Conservation (phyloP, 2,888 invertebrate species). For the Cheilosia pagana region DNA sequence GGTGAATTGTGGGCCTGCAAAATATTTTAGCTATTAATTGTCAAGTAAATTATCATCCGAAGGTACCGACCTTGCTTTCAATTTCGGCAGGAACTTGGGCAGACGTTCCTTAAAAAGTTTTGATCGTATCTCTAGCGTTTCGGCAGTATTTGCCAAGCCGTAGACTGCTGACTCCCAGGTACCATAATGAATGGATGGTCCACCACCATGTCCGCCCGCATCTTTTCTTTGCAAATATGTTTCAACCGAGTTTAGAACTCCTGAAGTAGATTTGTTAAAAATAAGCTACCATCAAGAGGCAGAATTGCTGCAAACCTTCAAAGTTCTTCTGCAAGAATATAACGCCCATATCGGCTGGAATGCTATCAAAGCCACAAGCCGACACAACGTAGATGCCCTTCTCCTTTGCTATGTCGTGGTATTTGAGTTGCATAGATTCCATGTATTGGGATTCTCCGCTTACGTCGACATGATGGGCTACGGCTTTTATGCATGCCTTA, state of each 20-base stretch:
- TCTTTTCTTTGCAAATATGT: slow-evolving; percentile 86
- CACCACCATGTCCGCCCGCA: slow-evolving; percentile 79
- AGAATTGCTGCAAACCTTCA: slow-evolving; percentile 84
- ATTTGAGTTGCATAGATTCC: slow-evolving; percentile 92
- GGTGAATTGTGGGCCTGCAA: slow-evolving; percentile 85
- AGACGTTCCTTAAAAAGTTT: slow-evolving; percentile 87
- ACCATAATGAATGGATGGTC: slow-evolving; percentile 89
- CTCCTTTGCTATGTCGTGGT: slow-evolving; percentile 89
- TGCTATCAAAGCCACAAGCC: slow-evolving; percentile 96
- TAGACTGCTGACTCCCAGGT: slow-evolving; percentile 96
- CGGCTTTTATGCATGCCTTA: slow-evolving; percentile 91
- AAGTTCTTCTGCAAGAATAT: slow-evolving; percentile 91
- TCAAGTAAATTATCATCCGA: too few relatives aligned
- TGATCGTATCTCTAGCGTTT: slow-evolving; percentile 87
- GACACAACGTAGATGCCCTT: slow-evolving; percentile 94
- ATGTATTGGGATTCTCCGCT: slow-evolving; percentile 96
- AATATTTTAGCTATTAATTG: too few relatives aligned
- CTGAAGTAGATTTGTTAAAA: slow-evolving; percentile 68
- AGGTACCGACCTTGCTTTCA: slow-evolving; percentile 83
- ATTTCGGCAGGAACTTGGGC: slow-evolving; percentile 86
- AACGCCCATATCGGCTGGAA: slow-evolving; percentile 94
- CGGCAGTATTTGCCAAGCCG: slow-evolving; percentile 87
- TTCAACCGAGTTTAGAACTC: slow-evolving; percentile 91
- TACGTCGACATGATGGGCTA: slow-evolving; percentile 95
- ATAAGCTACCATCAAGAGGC: slow-evolving; percentile 34